Evolutionary conservation across 2,888 invertebrate species (phyloP).

Genomic region (Melanostoma scalare): DNA sequence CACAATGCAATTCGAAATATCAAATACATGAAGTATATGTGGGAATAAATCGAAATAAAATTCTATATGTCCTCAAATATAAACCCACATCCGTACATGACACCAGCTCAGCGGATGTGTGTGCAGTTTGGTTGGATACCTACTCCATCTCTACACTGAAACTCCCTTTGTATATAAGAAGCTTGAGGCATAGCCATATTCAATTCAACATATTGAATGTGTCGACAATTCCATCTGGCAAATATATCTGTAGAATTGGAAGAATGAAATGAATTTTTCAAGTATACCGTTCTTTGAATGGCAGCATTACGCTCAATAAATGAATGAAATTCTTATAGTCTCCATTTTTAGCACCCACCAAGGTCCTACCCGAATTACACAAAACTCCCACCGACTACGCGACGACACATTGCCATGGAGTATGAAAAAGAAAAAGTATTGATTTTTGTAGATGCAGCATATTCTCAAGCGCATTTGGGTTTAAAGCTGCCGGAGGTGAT

Average conservation of each 20-base stretch:
- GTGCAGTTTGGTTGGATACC: too few relatives aligned
- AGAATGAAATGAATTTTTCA: conserved; percentile 42
- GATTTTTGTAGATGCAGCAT: neutral
- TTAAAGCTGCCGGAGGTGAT: too few relatives aligned
- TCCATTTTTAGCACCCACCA: neutral
- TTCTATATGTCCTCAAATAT: too few relatives aligned
- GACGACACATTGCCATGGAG: conserved; percentile 11
- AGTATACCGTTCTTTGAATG: conserved; percentile 22
- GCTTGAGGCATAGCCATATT: conserved; percentile 37
- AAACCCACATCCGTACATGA: too few relatives aligned
- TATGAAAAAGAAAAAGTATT: neutral
- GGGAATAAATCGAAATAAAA: too few relatives aligned
- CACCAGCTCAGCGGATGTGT: too few relatives aligned
- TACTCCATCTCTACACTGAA: too few relatives aligned
- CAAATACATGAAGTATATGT: too few relatives aligned
- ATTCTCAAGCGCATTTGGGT: conserved; percentile 2
- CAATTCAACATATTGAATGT: conserved; percentile 55
- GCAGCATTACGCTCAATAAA: conserved; percentile 48
- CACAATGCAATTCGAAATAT: too few relatives aligned
- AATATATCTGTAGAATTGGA: conserved; percentile 38
- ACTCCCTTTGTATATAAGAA: neutral
- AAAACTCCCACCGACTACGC: too few relatives aligned
- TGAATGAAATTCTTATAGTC: conserved; percentile 19
- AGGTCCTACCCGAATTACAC: too few relatives aligned
- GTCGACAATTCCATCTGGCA: conserved; percentile 45